A percentile compares a stretch with the other conserved stretches of the same genome.
Conservation (phyloP, 2,888 invertebrate genomes). For the Andricus curvator region DNA sequence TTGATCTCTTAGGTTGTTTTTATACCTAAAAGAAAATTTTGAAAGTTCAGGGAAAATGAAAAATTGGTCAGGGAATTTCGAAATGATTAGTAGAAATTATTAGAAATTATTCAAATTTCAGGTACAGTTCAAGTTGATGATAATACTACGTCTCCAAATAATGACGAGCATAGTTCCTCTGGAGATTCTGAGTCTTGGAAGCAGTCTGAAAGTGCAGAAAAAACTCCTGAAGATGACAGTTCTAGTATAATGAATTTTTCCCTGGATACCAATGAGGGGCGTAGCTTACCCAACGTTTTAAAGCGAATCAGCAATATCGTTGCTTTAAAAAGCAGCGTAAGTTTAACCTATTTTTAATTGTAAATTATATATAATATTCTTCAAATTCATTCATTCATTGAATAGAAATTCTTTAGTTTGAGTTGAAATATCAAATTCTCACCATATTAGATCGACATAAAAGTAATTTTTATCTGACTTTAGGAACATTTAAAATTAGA, state of each 20-base stretch:
- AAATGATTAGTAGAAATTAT: too few species aligned
- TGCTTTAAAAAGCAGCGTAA: slow-evolving; percentile 89
- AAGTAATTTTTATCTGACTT: too few species aligned
- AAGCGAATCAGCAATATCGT: slow-evolving; percentile 92
- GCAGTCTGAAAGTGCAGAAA: slow-evolving; percentile 64
- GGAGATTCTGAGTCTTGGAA: slow-evolving; percentile 72
- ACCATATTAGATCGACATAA: too few species aligned
- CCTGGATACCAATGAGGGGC: slow-evolving; percentile 84
- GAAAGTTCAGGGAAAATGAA: too few species aligned
- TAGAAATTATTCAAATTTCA: neutral
- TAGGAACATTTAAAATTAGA: too few species aligned
- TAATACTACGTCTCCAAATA: slow-evolving; percentile 62
- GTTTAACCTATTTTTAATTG: slow-evolving; percentile 65
- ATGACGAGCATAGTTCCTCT: slow-evolving; percentile 70
- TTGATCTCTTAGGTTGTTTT: too few species aligned
- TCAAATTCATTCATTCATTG: too few species aligned
- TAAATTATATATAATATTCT: neutral
- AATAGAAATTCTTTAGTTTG: too few species aligned
- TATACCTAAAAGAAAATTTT: too few species aligned
- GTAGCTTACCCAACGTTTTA: slow-evolving; percentile 91
- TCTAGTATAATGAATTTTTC: slow-evolving; percentile 70
- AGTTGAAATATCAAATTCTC: too few species aligned
- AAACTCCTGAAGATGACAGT: slow-evolving; percentile 70
- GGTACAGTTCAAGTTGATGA: slow-evolving; percentile 47
- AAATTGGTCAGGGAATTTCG: too few species aligned